These are phyloP conservation scores for Alectoris magna DNA, from an alignment of 2,797 vertebrate species.

Conservation along the genomic window DNA sequence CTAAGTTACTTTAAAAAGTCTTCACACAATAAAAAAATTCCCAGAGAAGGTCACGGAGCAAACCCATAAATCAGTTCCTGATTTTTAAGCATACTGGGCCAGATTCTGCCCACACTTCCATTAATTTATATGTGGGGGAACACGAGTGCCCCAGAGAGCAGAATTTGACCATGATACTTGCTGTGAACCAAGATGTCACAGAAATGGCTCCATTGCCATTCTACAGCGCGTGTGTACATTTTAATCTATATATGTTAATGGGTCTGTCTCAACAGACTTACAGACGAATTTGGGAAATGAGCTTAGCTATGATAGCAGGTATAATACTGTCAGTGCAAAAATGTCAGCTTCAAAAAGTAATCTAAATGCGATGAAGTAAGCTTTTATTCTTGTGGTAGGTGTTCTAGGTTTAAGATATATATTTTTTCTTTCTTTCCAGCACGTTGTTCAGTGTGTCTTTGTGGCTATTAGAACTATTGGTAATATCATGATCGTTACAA, in stretches of 20 bases:
- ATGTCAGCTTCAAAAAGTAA: not conserved
- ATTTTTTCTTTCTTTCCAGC: slow-evolving; percentile 79
- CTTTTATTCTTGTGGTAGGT: not conserved
- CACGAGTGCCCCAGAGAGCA: not conserved
- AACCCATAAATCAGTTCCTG: not conserved
- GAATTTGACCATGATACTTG: not conserved
- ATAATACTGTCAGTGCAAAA: not conserved
- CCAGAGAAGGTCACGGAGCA: not conserved
- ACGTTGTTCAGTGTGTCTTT: slow-evolving; percentile 98
- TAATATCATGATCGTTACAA: slow-evolving; percentile 99
- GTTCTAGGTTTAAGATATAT: not conserved
- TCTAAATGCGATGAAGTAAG: not conserved
- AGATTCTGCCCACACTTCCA: not conserved
- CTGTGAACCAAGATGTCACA: not conserved
- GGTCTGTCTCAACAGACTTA: not conserved
- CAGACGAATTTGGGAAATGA: not conserved
- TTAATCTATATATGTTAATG: not conserved
- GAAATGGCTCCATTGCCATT: not conserved
- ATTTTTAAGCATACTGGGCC: not conserved
- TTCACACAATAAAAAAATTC: not conserved
- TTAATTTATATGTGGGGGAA: not conserved
- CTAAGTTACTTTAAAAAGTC: not conserved
- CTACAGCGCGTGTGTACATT: not conserved
- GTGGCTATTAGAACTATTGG: slow-evolving; percentile 99
- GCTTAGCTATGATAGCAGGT: not conserved